Conservation (phyloP, 2,113 vertebrate genomes). For the Mola mola region DNA sequence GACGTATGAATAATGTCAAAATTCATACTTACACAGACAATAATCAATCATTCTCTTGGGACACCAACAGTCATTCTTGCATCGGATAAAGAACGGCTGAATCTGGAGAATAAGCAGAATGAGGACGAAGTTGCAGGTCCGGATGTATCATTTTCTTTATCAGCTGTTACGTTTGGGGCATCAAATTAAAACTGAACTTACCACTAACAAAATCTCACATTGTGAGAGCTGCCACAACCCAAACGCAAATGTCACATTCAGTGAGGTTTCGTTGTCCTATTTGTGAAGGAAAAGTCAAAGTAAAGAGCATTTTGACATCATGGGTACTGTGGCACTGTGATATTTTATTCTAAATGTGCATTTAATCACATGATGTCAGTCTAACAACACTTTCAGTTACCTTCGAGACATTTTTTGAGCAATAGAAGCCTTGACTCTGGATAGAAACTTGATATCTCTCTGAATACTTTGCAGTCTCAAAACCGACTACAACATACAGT, state of each 20-base stretch:
- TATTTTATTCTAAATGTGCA: not conserved
- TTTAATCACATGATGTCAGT: not conserved
- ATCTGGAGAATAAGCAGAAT: conserved; percentile 58
- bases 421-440: conserved; percentile 18
- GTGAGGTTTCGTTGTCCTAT: conserved; percentile 61
- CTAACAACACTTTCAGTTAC: conserved; percentile 31
- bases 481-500: conserved; percentile 50
- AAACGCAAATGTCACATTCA: conserved; percentile 70
- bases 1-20: too few species aligned
- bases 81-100: conserved; percentile 72
- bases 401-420: conserved; percentile 57
- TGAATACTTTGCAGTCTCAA: conserved; percentile 65
- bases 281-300: conserved; percentile 2
- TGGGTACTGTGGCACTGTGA: too few species aligned
- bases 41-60: conserved; percentile 15
- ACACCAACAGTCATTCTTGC: conserved; percentile 64
- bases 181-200: conserved; percentile 53
- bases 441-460: conserved; percentile 72
- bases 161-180: not conserved
- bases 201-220: conserved; percentile 58
- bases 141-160: not conserved
- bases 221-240: conserved; percentile 27
- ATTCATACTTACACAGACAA: conserved; percentile 61
- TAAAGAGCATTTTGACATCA: too few species aligned
- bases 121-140: not conserved